phyloP scores from a whole-genome alignment of 1,140 invertebrate genomes.

The Temnothorax nylanderi region DNA sequence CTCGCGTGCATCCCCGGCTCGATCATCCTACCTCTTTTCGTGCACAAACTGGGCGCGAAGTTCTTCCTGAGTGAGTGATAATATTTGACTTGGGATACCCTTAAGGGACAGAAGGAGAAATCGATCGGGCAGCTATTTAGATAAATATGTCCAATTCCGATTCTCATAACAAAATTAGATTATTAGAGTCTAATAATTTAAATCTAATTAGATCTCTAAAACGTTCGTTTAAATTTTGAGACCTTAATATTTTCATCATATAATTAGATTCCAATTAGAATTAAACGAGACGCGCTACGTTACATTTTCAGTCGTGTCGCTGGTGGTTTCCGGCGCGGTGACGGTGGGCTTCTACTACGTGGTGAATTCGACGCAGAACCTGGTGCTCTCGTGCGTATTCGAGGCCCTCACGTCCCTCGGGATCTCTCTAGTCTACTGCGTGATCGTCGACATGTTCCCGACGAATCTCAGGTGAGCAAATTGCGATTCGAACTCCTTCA shows the following conservation, averaged over 20 bases:
- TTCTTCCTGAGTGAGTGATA: conserved; percentile 89
- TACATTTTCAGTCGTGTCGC: conserved; percentile 88
- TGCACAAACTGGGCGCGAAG: conserved; percentile 90
- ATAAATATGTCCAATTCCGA: neutral
- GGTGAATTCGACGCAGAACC: conserved; percentile 89
- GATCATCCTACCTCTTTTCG: conserved; percentile 90
- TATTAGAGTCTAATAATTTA: neutral
- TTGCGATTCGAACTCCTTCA: neutral
- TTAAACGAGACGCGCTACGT: neutral
- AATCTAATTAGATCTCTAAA: neutral
- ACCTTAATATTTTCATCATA: neutral
- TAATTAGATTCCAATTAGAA: neutral
- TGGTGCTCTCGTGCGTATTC: conserved; percentile 91
- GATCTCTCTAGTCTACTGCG: conserved; percentile 91
- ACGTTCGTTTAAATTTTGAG: neutral
- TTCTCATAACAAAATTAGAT: neutral
- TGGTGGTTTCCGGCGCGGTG: conserved; percentile 90
- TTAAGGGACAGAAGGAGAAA: neutral
- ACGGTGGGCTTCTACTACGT: conserved; percentile 92
- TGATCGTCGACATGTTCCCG: conserved; percentile 92
- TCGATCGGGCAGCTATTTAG: neutral
- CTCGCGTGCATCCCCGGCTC: conserved; percentile 91
- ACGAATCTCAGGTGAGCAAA: conserved; percentile 90
- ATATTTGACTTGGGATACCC: neutral
- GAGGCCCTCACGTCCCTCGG: conserved; percentile 91